phyloP scores from a whole-genome alignment of 2,113 vertebrate genomes.

The Hepsetus odoe region DNA sequence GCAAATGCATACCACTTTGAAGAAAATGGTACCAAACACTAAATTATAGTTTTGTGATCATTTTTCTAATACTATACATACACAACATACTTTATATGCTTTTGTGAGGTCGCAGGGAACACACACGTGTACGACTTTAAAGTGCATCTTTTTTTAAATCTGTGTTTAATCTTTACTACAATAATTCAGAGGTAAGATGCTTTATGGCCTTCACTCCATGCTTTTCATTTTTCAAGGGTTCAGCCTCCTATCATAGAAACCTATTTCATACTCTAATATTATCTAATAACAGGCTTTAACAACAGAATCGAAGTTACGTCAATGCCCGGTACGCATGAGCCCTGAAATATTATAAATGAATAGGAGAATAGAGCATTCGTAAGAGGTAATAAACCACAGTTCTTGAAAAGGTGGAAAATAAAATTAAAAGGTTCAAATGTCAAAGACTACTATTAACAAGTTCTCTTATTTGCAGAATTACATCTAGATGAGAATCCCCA shows the following conservation, averaged over 20 bases:
- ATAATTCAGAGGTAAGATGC: slow-evolving; percentile 30
- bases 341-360: slow-evolving; percentile 15
- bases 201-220: slow-evolving; percentile 47
- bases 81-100: slow-evolving; percentile 34
- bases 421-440: background rate
- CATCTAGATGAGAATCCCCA: background rate
- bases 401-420: background rate
- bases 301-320: slow-evolving; percentile 10
- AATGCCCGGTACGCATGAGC: slow-evolving; percentile 38
- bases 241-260: slow-evolving; percentile 19
- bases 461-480: slow-evolving; percentile 14
- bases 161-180: slow-evolving; percentile 1
- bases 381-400: slow-evolving; percentile 38
- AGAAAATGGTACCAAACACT: slow-evolving; percentile 33
- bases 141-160: slow-evolving; percentile 47
- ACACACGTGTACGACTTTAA: slow-evolving; percentile 45
- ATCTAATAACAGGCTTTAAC: background rate
- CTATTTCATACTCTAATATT: background rate
- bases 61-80: slow-evolving; percentile 42
- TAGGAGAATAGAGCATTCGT: slow-evolving; percentile 5
- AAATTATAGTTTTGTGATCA: slow-evolving; percentile 32
- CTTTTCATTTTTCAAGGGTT: slow-evolving; percentile 25
- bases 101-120: slow-evolving; percentile 40
- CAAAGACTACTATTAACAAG: background rate
- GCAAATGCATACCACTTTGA: slow-evolving; percentile 31